Percentiles rank a stretch among this genome's conserved stretches.
phyloP scores from a whole-genome alignment of 2,888 invertebrate species.

The Ochropleura leucogaster region DNA sequence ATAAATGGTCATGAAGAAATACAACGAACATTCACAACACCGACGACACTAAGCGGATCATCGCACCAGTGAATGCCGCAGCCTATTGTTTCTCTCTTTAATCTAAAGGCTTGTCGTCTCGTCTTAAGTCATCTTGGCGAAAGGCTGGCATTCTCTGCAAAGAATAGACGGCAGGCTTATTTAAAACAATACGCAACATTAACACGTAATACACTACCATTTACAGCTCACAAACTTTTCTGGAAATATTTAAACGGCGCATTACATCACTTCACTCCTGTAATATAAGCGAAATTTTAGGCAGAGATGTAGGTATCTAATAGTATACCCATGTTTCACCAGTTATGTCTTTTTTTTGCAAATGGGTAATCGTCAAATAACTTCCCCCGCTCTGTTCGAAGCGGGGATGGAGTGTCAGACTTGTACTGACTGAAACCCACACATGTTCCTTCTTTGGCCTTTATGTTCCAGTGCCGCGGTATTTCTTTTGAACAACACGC shows the following conservation, averaged over 20 bases:
- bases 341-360: too few relatives aligned
- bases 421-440: too few relatives aligned
- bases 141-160: conserved; percentile 9
- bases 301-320: too few relatives aligned
- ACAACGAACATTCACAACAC: conserved; percentile 4
- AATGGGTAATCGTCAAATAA: too few relatives aligned
- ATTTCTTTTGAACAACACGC: too few relatives aligned
- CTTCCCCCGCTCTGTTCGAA: too few relatives aligned
- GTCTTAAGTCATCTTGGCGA: conserved; percentile 19
- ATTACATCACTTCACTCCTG: neutral
- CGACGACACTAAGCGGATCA: conserved; percentile 31
- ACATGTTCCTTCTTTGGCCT: too few relatives aligned
- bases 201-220: neutral
- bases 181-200: neutral
- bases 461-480: too few relatives aligned
- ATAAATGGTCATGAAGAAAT: conserved; percentile 31
- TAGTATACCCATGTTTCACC: too few relatives aligned
- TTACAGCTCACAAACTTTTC: neutral
- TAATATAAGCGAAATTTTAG: too few relatives aligned
- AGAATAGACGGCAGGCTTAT: conserved; percentile 7
- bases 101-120: conserved; percentile 17
- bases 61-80: conserved; percentile 10
- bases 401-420: too few relatives aligned
- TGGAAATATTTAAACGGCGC: neutral
- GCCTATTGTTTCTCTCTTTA: conserved; percentile 26